Percentiles rank a stretch among this genome's conserved stretches.
These are phyloP conservation scores for Crotalus horridus DNA, from an alignment of 2,113 vertebrate species.

Conservation along the genomic window DNA sequence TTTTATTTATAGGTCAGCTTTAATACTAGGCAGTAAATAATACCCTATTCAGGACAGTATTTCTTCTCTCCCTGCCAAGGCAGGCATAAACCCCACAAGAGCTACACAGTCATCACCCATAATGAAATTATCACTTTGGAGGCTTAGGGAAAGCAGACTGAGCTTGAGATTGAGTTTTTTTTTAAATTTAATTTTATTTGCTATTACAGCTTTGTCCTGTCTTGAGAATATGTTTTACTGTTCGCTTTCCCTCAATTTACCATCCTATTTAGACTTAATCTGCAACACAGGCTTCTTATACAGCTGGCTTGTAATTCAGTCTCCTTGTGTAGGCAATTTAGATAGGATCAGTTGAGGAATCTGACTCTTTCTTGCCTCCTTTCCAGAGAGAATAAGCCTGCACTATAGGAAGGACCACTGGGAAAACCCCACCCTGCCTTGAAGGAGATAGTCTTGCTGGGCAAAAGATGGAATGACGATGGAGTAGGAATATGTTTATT, in stretches of 20 bases:
- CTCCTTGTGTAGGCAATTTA: neutral
- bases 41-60: neutral
- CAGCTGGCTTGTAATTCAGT: slow-evolving; percentile 14
- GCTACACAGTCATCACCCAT: neutral
- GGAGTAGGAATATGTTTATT: neutral
- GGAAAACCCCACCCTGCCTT: neutral
- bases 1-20: neutral
- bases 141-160: neutral
- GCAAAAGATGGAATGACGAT: neutral
- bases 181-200: neutral
- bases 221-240: neutral
- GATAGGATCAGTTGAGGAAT: slow-evolving; percentile 14
- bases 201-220: neutral
- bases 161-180: neutral
- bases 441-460: neutral
- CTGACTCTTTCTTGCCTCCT: neutral
- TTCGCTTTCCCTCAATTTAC: neutral
- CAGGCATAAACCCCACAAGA: neutral
- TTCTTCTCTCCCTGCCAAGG: neutral
- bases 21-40: neutral
- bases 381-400: neutral
- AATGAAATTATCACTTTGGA: neutral
- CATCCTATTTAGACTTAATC: slow-evolving; percentile 12
- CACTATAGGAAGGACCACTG: no score
- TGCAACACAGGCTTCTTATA: slow-evolving; percentile 23